phyloP scores from a whole-genome alignment of 1,140 invertebrate genomes.

The Acyrthosiphon pisum region DNA sequence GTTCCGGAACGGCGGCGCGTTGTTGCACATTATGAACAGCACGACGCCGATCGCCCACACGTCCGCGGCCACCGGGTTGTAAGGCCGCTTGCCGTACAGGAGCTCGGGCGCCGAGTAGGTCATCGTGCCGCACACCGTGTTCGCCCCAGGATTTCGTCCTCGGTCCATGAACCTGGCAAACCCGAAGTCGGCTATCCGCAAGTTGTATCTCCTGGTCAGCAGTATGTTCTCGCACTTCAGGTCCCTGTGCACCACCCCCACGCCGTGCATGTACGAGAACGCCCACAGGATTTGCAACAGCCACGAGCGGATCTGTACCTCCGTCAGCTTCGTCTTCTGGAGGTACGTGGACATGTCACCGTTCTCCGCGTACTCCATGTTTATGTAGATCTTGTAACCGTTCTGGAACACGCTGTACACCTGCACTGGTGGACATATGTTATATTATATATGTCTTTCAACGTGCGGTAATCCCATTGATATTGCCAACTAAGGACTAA shows the following conservation, averaged over 20 bases:
- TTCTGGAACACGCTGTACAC: conserved; percentile 84
- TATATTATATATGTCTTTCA: not conserved
- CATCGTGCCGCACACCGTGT: conserved; percentile 75
- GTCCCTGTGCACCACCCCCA: conserved; percentile 86
- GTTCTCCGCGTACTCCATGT: conserved; percentile 81
- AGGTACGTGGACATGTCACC: conserved; percentile 86
- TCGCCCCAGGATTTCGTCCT: not conserved
- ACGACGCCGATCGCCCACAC: conserved; percentile 76
- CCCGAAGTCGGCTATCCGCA: conserved; percentile 89
- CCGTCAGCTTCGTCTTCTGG: conserved; percentile 64
- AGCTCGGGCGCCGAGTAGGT: conserved; percentile 78
- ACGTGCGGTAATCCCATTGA: not conserved
- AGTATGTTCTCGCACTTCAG: conserved; percentile 92
- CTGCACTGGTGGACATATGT: conserved; percentile 18
- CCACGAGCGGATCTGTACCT: conserved; percentile 66
- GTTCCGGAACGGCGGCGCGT: conserved; percentile 82
- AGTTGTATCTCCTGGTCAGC: conserved; percentile 78
- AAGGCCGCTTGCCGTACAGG: conserved; percentile 71
- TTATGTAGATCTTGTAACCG: conserved; percentile 81
- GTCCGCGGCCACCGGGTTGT: conserved; percentile 66
- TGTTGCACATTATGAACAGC: conserved; percentile 76
- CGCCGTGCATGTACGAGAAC: conserved; percentile 81
- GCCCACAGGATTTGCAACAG: conserved; percentile 84
- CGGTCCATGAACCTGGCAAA: conserved; percentile 68
- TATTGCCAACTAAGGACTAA: not conserved